A percentile compares a stretch with the other conserved stretches of the same genome.
Conservation (phyloP, 2,113 vertebrate genomes). For the Anhinga rufa region DNA sequence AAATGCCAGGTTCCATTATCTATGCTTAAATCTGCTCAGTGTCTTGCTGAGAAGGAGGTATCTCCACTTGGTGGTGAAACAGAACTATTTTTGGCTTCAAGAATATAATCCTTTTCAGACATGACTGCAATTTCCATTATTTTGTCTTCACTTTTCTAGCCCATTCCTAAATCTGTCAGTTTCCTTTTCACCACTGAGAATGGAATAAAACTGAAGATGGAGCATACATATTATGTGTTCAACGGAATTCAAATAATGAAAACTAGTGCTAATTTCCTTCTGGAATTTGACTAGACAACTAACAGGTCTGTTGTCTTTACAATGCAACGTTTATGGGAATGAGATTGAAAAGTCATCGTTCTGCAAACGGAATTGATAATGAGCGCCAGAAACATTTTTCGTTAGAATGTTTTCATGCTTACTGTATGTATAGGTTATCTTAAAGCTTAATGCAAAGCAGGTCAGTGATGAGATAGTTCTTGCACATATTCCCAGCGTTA, state of each 20-base stretch:
- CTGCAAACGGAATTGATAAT: background rate
- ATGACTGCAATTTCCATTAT: background rate
- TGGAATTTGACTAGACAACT: background rate
- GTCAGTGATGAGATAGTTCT: background rate
- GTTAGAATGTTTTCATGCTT: background rate
- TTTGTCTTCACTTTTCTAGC: slow-evolving; percentile 16
- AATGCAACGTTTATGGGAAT: background rate
- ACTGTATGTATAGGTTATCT: background rate
- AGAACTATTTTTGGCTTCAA: slow-evolving; percentile 26
- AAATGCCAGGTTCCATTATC: background rate
- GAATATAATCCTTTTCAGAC: background rate
- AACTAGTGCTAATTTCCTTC: background rate
- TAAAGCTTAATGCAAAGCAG: background rate
- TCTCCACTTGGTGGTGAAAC: slow-evolving; percentile 9
- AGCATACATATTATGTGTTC: background rate
- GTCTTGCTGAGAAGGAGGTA: slow-evolving; percentile 7
- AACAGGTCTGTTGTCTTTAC: background rate
- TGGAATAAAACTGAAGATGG: background rate
- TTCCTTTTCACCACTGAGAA: slow-evolving; percentile 23
- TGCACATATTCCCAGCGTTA: background rate
- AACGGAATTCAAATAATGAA: background rate
- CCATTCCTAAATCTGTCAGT: background rate
- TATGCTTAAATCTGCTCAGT: background rate
- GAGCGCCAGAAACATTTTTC: background rate
- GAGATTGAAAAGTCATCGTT: background rate